Evolutionary conservation across 1,140 invertebrate species (phyloP), one percentile per base, ranked within the genome.

Genomic region (Drosophila busckii): DNA sequence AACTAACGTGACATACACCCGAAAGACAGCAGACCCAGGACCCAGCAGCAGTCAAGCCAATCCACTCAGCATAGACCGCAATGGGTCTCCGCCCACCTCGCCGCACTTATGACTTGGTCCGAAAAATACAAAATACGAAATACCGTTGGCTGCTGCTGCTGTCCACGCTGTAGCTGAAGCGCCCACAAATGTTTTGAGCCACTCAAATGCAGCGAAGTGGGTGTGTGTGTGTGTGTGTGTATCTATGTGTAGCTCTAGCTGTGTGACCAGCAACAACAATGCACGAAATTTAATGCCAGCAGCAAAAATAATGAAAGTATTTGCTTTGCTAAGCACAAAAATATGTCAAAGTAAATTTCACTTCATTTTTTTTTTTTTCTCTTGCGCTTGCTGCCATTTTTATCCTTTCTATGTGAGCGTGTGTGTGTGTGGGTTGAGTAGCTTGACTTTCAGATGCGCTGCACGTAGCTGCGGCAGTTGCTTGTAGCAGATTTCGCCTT

Each of bases 321-420:
- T 80, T 80, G 75, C 75, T 80, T 80, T 80, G 78, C 78, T 84
- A 83, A 84, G 78, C 78, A 83, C 78, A 76, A 84, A 83, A 83
- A 83, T 78, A 84, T 83, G 68, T 84, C 78, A 84, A 71, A 84
- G 71, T 71, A 83, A 84, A 83, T 73, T 71, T 78, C 68, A 71
- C 53, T 76, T 83, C 58, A 76, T 70, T 83, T 82, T 70, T 59
- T 59, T 65, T 32, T 12, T 44, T 42, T 26, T 41, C n/a, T 7
- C 19, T 40, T 64, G 53, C 31, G 9, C 20, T 45, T 49, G 28
- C 29, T 54, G 19, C 37, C 23, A 4, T 50, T 53, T 29, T 25
- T 45, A 67, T 50, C 42, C 32, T 49, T 58, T 53, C 40, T 15
- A 13, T 38, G 28, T 13, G 20, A 8, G 20, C 32, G 42, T 16